phyloP scores from a whole-genome alignment of 1,140 invertebrate genomes.

The Hyphantria cunea region DNA sequence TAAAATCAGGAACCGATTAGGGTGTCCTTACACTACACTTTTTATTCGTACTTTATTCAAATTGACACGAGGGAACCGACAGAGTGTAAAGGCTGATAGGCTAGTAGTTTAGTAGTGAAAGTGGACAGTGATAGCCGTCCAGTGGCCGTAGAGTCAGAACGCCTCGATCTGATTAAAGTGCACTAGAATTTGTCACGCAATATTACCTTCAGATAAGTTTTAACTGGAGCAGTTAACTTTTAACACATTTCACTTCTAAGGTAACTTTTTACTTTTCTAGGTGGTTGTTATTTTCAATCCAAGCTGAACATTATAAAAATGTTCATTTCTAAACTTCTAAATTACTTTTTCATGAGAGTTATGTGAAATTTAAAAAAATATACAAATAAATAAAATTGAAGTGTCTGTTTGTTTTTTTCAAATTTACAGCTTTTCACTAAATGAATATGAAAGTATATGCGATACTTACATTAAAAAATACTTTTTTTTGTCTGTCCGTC shows the following conservation, averaged over 20 bases:
- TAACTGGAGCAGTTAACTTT: slow-evolving; percentile 21
- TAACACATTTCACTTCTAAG: not conserved
- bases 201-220: slow-evolving; percentile 45
- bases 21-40: slow-evolving; percentile 43
- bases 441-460: too few species aligned
- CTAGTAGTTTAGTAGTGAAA: slow-evolving; percentile 41
- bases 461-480: too few species aligned
- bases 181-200: slow-evolving; percentile 62
- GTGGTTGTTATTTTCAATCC: slow-evolving; percentile 6
- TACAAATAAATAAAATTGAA: too few species aligned
- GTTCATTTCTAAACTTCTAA: too few species aligned
- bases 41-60: slow-evolving; percentile 53
- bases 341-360: too few species aligned
- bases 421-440: too few species aligned
- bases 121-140: slow-evolving; percentile 39
- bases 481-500: too few species aligned
- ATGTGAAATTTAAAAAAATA: too few species aligned
- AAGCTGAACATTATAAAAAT: too few species aligned
- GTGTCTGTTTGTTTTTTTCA: too few species aligned
- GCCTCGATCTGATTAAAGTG: slow-evolving; percentile 47
- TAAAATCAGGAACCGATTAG: slow-evolving; percentile 48
- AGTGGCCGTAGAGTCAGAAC: slow-evolving; percentile 38
- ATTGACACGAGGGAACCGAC: slow-evolving; percentile 44
- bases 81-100: slow-evolving; percentile 51
- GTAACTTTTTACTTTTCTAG: not conserved